Percentiles rank a stretch among this genome's conserved stretches.
Evolutionary conservation across 2,888 invertebrate species (phyloP).

Genomic region (Plagodis pulveraria): DNA sequence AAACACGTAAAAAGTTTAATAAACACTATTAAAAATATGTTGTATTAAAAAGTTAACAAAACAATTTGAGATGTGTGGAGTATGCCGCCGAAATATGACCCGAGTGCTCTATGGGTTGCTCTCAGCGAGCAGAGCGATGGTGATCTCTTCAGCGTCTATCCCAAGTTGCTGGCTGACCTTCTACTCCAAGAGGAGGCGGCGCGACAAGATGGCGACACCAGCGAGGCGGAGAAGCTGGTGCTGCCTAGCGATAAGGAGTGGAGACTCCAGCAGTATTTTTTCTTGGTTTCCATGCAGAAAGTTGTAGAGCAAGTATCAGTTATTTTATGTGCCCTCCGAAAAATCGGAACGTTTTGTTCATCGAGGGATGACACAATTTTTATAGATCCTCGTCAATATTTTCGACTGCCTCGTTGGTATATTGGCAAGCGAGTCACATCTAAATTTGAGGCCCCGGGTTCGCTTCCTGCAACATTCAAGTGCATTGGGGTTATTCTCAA

Average conservation of each 20-base stretch:
- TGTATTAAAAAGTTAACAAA: not conserved
- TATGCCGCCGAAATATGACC: conserved; percentile 68
- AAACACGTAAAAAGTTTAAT: not conserved
- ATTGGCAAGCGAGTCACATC: no score
- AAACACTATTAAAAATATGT: not conserved
- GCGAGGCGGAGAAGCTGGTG: conserved; percentile 83
- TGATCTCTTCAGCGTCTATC: conserved; percentile 88
- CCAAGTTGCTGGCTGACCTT: conserved; percentile 86
- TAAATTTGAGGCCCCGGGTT: no score
- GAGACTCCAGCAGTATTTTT: conserved; percentile 88
- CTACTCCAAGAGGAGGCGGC: conserved; percentile 80
- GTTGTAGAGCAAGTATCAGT: conserved; percentile 60
- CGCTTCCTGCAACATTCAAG: no score
- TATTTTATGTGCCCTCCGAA: not conserved
- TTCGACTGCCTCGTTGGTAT: no score
- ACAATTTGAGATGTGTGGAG: conserved; percentile 47
- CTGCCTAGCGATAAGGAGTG: conserved; percentile 89
- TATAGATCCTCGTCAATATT: no score
- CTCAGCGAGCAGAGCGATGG: conserved; percentile 83
- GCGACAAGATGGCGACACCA: conserved; percentile 69
- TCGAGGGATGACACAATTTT: no score
- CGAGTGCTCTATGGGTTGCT: conserved; percentile 81
- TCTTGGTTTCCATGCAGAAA: conserved; percentile 87
- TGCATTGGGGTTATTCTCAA: no score
- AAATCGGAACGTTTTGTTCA: no score